Evolutionary conservation across 2,113 vertebrate species (phyloP).

Genomic region (Xerus inauris): DNA sequence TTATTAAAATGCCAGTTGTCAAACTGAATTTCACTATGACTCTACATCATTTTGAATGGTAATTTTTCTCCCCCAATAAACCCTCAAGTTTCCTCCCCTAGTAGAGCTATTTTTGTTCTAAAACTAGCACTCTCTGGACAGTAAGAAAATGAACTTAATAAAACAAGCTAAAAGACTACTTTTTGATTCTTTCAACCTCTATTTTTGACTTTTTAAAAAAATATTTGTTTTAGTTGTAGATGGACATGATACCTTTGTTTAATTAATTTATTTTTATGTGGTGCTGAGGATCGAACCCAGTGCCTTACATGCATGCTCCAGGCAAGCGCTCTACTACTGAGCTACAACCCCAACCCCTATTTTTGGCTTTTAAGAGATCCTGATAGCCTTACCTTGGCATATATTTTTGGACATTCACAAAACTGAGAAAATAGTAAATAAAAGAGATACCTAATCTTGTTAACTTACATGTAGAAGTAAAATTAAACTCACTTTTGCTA

Average conservation of each 20-base stretch:
- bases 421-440: not conserved
- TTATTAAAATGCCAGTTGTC: not conserved
- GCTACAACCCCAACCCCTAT: not conserved
- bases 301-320: too few species aligned
- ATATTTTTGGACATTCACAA: conserved; percentile 22
- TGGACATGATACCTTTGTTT: too few species aligned
- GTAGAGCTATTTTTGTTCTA: not conserved
- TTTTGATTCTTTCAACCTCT: conserved; percentile 24
- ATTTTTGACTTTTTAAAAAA: not conserved
- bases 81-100: not conserved
- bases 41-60: not conserved
- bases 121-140: not conserved
- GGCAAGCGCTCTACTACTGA: too few species aligned
- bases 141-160: conserved; percentile 49
- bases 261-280: too few species aligned
- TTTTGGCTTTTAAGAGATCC: conserved; percentile 39
- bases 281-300: too few species aligned
- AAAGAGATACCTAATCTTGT: not conserved
- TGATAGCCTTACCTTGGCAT: not conserved
- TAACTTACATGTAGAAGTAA: not conserved
- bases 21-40: not conserved
- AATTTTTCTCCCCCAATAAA: not conserved
- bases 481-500: conserved; percentile 1
- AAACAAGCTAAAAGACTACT: not conserved
- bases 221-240: too few species aligned